These are phyloP conservation scores for Tokudaia tokunoshimensis DNA, from an alignment of 2,797 vertebrate species.

Conservation along the genomic window DNA sequence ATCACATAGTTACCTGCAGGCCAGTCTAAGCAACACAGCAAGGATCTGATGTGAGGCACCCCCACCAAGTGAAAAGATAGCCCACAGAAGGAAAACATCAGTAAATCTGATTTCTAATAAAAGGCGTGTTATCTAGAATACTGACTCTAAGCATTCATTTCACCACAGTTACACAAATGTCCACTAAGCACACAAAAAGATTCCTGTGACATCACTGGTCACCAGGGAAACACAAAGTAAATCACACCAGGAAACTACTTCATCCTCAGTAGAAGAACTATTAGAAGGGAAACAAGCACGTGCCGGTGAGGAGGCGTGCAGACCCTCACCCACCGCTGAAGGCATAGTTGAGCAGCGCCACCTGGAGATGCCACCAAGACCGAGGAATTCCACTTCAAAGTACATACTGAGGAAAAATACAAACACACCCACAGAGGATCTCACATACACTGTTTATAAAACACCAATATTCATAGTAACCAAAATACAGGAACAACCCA, in stretches of 20 bases:
- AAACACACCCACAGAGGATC: neutral
- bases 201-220: neutral
- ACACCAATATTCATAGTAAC: neutral
- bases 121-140: neutral
- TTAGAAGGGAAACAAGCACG: neutral
- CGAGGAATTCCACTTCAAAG: neutral
- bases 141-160: neutral
- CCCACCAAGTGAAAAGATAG: neutral
- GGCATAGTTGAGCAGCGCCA: rapidly evolving
- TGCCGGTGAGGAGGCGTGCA: neutral
- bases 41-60: neutral
- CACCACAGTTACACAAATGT: neutral
- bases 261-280: neutral
- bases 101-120: neutral
- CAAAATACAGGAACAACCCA: neutral
- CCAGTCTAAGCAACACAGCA: neutral
- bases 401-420: neutral
- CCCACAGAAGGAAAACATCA: neutral
- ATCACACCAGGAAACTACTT: neutral
- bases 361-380: neutral
- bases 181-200: neutral
- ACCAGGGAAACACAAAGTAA: conserved; percentile 3
- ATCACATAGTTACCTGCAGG: neutral
- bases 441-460: neutral
- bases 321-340: neutral